Evolutionary conservation across 53 echinoderm and acorn worm species (phyloP), one percentile per base, ranked within the genome.

Genomic region (Stichopus horrens): DNA sequence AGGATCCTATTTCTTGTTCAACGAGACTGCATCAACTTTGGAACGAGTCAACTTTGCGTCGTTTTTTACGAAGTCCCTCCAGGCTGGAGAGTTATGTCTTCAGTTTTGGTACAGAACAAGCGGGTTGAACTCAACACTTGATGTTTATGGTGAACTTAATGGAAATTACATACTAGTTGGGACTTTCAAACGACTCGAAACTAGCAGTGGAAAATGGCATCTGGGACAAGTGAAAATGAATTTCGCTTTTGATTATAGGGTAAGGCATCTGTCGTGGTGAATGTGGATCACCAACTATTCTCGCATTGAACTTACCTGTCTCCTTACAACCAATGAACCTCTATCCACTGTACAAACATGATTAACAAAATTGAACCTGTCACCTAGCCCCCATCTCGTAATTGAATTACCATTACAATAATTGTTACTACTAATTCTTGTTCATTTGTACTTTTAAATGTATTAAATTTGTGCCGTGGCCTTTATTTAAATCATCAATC

Each of bases 61-160:
- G 0, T 92, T 90, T 13, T 94, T 93, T 10, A 37, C 89, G 4
- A 89, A 93, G 20, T 86, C 90, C 76, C 82, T 93, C 1, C 68
- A 93, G 6, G 92, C 93, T 52, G 88, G 55, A 55, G 89, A 92
- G 66, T 88, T 88, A 10, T 95, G 95, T 56, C 73, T 94, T 9
- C 88, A 89, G 8, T 92, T 93, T 79, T 95, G 95, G 95, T 95
- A 91, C 71, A 94, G 93, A 65, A 93, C 91, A 78, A 89, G 92
- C 56, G 97, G 97, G 1, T 73, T 92, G 8, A 58, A 76, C 13
- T 82, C 93, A n/a, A 74, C 23, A 10, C 89, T 95, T 0, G 91
- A 93, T 57, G 55, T 95, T 53, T 93, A 84, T 65, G 58, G 85
- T 14, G 60, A 81, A 54, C 65, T 79, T 13, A 89, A 55, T 9